phyloP scores from a whole-genome alignment of 2,797 vertebrate genomes.

The Schizopygopsis pylzovi region DNA sequence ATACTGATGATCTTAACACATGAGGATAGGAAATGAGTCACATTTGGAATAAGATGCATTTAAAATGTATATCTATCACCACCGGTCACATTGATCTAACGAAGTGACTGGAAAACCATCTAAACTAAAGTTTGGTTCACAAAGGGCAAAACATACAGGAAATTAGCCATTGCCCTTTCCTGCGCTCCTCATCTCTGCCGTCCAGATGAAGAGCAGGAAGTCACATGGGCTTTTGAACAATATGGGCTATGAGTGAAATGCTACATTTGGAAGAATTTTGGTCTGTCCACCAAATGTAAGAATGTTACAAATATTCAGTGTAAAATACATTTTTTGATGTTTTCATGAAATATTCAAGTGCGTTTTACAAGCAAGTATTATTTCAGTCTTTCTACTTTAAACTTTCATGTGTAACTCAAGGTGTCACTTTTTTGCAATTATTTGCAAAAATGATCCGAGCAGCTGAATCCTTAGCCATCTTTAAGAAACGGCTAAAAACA shows the following conservation, averaged over 20 bases:
- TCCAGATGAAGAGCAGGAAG: conserved; percentile 82
- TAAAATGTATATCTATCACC: not conserved
- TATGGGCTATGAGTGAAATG: conserved; percentile 65
- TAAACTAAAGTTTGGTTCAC: not conserved
- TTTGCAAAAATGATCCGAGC: no score
- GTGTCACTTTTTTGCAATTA: not conserved
- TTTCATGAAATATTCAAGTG: not conserved
- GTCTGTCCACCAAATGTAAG: not conserved
- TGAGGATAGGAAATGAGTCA: not conserved
- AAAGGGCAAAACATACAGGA: conserved; percentile 55
- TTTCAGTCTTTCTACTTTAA: no score
- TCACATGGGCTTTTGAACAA: conserved; percentile 79
- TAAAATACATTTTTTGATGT: not conserved
- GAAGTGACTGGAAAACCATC: not conserved
- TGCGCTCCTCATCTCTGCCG: conserved; percentile 74
- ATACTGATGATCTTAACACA: not conserved
- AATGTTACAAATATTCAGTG: not conserved
- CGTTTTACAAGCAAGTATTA: not conserved
- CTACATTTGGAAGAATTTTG: conserved; percentile 10
- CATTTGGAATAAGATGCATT: not conserved
- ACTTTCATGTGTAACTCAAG: not conserved
- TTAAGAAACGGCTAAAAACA: no score
- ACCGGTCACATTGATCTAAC: not conserved
- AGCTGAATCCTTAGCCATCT: no score
- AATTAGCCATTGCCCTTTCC: conserved; percentile 71